Percentiles rank a stretch among this genome's conserved stretches.
Conservation (phyloP, 2,113 vertebrate species). For the Calyptomena viridis region DNA sequence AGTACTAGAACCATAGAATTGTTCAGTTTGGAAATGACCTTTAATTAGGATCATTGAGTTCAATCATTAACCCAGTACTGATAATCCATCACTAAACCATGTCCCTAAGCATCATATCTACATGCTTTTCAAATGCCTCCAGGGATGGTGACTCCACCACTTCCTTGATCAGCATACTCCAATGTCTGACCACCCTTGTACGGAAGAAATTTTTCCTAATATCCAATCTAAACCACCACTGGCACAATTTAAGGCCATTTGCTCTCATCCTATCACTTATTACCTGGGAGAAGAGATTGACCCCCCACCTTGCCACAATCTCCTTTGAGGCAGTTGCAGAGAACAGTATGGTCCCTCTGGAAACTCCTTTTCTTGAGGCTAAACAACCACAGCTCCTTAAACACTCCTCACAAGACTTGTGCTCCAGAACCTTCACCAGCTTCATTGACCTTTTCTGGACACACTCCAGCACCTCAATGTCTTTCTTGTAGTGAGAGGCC, state of each 20-base stretch:
- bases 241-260: accelerated
- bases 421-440: accelerated
- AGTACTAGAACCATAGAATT: background rate
- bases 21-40: background rate
- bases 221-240: background rate
- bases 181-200: accelerated
- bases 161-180: background rate
- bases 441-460: background rate
- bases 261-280: accelerated
- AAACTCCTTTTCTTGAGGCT: background rate
- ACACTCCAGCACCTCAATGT: accelerated
- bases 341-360: accelerated
- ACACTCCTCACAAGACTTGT: accelerated
- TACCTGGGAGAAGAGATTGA: background rate
- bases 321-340: background rate
- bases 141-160: background rate
- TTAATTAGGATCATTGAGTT: background rate
- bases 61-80: accelerated
- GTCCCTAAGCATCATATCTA: background rate
- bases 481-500: background rate
- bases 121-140: accelerated
- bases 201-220: background rate
- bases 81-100: background rate
- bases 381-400: background rate
- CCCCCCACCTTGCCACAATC: accelerated